Evolutionary conservation across 2,888 invertebrate species (phyloP).

Genomic region (Drosophila subsilvestris): DNA sequence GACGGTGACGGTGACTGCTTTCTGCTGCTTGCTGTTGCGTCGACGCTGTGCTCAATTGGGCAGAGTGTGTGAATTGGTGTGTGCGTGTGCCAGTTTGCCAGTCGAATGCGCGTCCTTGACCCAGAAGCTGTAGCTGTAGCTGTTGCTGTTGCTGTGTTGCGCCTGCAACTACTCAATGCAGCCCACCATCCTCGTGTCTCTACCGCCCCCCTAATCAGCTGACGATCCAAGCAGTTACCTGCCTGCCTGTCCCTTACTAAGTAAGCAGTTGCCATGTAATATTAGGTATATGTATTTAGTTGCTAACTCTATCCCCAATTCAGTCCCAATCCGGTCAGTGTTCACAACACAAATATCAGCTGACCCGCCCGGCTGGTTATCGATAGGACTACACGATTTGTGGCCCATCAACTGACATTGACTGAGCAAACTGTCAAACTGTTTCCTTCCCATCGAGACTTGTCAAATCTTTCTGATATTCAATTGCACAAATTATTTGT

Average conservation of each 20-base stretch:
- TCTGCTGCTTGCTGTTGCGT: neutral
- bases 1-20: conserved; percentile 14
- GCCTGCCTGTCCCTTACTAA: no score
- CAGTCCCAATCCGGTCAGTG: neutral
- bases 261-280: no score
- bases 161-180: conserved; percentile 2
- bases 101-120: conserved; percentile 66
- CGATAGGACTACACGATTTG: neutral
- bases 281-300: no score
- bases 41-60: conserved; percentile 42
- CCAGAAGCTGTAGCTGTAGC: conserved; percentile 44
- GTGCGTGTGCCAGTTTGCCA: conserved; percentile 64
- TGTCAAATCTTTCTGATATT: neutral
- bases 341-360: neutral
- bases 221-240: neutral
- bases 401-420: neutral
- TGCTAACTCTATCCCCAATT: neutral
- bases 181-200: neutral
- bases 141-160: neutral
- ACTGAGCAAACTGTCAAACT: neutral
- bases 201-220: neutral
- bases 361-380: neutral
- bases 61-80: conserved; percentile 34
- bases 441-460: neutral
- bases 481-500: neutral